Base-by-base conservation (phyloP, 2,797 vertebrate genomes). In the Silurus lanzhouensis region DNA sequence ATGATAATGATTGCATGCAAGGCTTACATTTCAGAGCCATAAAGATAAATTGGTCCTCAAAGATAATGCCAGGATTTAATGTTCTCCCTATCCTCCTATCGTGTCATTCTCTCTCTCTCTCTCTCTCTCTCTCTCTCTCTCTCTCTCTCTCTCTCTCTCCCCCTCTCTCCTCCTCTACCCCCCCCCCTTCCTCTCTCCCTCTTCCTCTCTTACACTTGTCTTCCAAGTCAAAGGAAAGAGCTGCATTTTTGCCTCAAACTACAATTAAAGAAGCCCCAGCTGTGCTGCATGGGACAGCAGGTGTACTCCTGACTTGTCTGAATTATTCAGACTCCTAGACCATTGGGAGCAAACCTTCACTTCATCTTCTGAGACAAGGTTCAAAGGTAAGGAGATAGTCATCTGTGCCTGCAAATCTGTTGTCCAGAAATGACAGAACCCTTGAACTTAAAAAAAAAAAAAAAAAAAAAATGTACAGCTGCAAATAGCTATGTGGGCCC, bases 251-350 rank as follows among this genome's bases (percentile, higher is more conserved):
- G 87, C 89, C 88, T 88, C 89, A 83, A 89, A 89, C 88, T 89
- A 78, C 86, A 91, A 92, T 92, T 91, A 86, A 78, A 88, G 90
- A 78, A 87, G 87, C 80, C 83, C 91, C 93, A 93, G 90, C 91
- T 94, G 93, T 84, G 88, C 70, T 79, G 82, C 75, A 17, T 13
- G 63, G 87, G 89, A 90, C 88, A 91, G 92, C 93, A 94, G 94
- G 93, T 94, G 94, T 93, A 92, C 92, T 92, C 89, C 92, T 89
- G 91, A 91, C 90, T 87, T 74, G 84, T 85, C 87, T 91, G 91
- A 93, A 95, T 94, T 93, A 93, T 92, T 95, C 92, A 94, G 91
- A 86, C 88, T 86, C 84, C 80, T 82, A 44, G n/a, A 85, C 78
- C 86, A 90, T 88, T 92, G 93, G 92, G 89, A 93, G 93, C 89